A percentile compares a stretch with the other conserved stretches of the same genome.
Evolutionary conservation across 2,888 invertebrate species (phyloP).

Genomic region (Phyllotreta striolata): DNA sequence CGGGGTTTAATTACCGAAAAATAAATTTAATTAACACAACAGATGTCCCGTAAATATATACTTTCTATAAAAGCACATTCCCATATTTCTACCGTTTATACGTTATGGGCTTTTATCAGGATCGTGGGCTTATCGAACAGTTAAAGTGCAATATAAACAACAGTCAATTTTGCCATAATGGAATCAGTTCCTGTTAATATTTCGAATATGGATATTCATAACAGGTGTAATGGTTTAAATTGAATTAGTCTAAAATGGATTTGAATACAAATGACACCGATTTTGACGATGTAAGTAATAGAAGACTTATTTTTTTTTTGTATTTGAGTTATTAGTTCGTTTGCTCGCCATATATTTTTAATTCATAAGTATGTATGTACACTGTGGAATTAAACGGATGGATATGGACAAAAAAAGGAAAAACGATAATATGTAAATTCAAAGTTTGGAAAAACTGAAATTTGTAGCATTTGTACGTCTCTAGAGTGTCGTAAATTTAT

Average conservation of each 20-base stretch:
- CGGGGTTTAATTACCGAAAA: too few species aligned
- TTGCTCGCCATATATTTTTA: too few species aligned
- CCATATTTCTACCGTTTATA: too few species aligned
- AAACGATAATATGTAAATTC: too few species aligned
- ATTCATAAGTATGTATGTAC: too few species aligned
- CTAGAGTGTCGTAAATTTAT: too few species aligned
- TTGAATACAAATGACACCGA: constrained; percentile 10
- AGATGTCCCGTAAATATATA: too few species aligned
- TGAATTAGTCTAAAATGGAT: background rate
- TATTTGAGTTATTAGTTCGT: background rate
- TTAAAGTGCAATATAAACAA: constrained; percentile 29
- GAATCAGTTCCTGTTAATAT: constrained; percentile 12
- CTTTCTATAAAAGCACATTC: too few species aligned
- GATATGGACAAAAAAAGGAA: background rate
- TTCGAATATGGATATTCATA: constrained; percentile 3
- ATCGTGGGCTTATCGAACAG: constrained; percentile 17
- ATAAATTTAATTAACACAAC: too few species aligned
- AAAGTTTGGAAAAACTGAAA: too few species aligned
- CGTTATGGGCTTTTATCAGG: too few species aligned
- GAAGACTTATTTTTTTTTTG: background rate
- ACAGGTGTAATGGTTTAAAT: constrained; percentile 3
- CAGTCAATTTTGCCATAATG: constrained; percentile 29
- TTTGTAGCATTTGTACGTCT: too few species aligned
- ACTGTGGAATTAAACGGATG: background rate
- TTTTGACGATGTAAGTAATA: constrained; percentile 21